Evolutionary conservation across 2,888 invertebrate species (phyloP), one percentile per base, ranked within the genome.

Genomic region (Epsilonema sp.): DNA sequence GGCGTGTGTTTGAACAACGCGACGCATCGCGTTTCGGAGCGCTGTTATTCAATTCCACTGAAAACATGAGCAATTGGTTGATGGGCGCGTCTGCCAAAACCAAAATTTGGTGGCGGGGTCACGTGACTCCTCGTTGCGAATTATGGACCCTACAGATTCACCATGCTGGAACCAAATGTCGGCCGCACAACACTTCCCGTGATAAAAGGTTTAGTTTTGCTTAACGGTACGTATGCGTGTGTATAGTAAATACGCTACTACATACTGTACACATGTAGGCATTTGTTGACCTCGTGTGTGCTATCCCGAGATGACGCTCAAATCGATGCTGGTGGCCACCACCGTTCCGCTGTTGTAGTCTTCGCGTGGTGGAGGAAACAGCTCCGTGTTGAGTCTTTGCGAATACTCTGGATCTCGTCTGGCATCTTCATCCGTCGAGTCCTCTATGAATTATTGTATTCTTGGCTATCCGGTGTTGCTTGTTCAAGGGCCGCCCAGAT

Each of bases 321-420:
- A 71, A 62, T 87, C 86, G 44, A 87, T 76, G 64, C 87, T 85
- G 0, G 86, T 87, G 3, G 84, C 86, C 40, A 87, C 84, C 49
- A 84, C 76, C 46, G 79, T 79, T 26, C 82, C 82, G 55, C 82
- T 82, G 58, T 82, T 81, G 68, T 86, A 85, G 26, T 79, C 70
- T 19, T 87, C 71, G 63, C 86, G 84, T 1, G 87, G 70, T 0
- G 86, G 85, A 8, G 87, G 86, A 66, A 87, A 86, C 85, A 86
- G 85, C 69, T 87, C 86, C 0, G 80, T 80, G 68, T 83, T 77
- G 13, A 87, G 73, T 66, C 86, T 83, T 61, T 87, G 85, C 65
- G 85, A 13, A 86, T 72, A 0, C 82, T 82, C 1, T 19, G 86
- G 86, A 2, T 78, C 76, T n/a, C n/a, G n/a, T 65, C 82, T 82